Evolutionary conservation across 2,888 invertebrate species (phyloP), one percentile per base, ranked within the genome.

Genomic region (Dicycla oo): DNA sequence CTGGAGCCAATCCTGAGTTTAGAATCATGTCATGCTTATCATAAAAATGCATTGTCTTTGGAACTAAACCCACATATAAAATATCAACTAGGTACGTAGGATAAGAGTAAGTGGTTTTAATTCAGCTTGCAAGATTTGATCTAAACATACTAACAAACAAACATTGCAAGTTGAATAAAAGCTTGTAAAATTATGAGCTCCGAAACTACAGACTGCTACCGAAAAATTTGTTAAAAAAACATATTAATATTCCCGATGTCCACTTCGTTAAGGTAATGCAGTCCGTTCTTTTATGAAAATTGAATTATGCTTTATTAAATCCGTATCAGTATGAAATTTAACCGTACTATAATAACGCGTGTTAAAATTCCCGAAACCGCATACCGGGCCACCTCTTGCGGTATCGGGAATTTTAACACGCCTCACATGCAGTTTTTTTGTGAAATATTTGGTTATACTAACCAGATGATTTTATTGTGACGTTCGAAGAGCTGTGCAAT

Each of bases 241-340:
- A 73, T 85, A 87, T 84, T 83, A 84, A 83, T 83, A 81, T 80
- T 68, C 69, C 40, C 75, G 65, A 72, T 71, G 69, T 51, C 67
- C 72, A 67, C 53, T 62, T 70, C 62, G 72, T 66, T 74, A 77
- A 49, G 60, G 53, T 26, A 49, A 67, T 63, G 76, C 73, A 85
- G 58, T 56, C 58, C 60, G 65, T 74, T 75, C 78, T 84, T 87
- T 85, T 82, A 81, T 77, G 69, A 73, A 84, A 86, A 87, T 88
- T 78, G 71, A 88, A 85, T 88, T 80, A 87, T 80, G 77, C 78
- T 78, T 82, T 85, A 86, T 86, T 85, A 81, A 86, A 88, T 83
- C 77, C 69, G 82, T 84, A 81, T 76, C 83, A 70, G 75, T 75
- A 82, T 63, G 26, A 78, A 78, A 86, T 78, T 80, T 72, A 71